Percentiles rank a stretch among this genome's conserved stretches.
Conservation (phyloP, 1,140 invertebrate species). For the Psix sp. region DNA sequence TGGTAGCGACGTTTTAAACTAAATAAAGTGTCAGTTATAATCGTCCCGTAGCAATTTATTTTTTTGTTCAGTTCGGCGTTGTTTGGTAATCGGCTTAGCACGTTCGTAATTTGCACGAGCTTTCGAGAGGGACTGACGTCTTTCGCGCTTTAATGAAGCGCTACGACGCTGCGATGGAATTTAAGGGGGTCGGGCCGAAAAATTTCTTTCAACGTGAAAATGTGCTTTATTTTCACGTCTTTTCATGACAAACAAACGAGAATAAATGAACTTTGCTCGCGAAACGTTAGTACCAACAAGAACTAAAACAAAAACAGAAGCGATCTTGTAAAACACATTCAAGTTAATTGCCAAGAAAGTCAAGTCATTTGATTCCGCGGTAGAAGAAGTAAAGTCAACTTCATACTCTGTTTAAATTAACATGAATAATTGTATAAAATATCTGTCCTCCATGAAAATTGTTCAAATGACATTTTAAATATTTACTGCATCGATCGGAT, state of each 20-base stretch:
- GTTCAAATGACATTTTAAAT: no score
- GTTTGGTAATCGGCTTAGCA: constrained; percentile 58
- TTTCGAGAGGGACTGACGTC: constrained; percentile 45
- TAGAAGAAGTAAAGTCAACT: constrained; percentile 38
- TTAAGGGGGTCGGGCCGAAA: constrained; percentile 46
- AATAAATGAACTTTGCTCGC: constrained; percentile 47
- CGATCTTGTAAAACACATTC: constrained; percentile 29
- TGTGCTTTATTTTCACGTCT: constrained; percentile 49
- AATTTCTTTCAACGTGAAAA: constrained; percentile 55
- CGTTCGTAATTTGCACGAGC: constrained; percentile 55
- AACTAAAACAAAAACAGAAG: constrained; percentile 29
- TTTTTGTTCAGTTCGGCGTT: constrained; percentile 51
- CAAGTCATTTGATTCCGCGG: constrained; percentile 37
- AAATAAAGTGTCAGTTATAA: constrained; percentile 47
- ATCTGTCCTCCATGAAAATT: no score
- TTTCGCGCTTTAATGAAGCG: constrained; percentile 62
- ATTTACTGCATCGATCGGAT: no score
- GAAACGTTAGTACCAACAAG: constrained; percentile 12
- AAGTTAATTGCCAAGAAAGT: constrained; percentile 33
- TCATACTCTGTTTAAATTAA: constrained; percentile 14
- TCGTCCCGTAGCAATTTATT: constrained; percentile 35
- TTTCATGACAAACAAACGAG: constrained; percentile 54
- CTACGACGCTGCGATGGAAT: constrained; percentile 54
- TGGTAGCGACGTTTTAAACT: constrained; percentile 19
- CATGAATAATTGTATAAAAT: no score